These are phyloP conservation scores for Thereva nobilitata DNA, from an alignment of 2,888 invertebrate species.

Conservation along the genomic window DNA sequence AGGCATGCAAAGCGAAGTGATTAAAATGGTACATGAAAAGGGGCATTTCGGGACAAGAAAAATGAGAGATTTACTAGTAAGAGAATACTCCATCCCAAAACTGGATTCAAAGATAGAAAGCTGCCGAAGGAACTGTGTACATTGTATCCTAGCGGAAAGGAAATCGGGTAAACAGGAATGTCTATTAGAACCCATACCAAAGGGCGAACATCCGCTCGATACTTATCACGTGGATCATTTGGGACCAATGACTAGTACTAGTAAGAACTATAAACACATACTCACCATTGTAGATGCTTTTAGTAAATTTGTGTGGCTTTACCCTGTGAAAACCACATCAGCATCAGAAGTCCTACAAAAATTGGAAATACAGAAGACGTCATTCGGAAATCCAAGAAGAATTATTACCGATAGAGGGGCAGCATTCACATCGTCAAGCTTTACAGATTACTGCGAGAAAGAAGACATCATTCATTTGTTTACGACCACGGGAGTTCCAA, in stretches of 20 bases:
- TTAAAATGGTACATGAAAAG: conserved; percentile 41
- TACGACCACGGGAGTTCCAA: conserved; percentile 48
- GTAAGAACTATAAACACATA: conserved; percentile 1
- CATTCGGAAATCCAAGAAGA: conserved; percentile 50
- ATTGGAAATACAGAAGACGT: conserved; percentile 45
- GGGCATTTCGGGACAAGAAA: conserved; percentile 5
- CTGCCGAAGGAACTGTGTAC: conserved; percentile 30
- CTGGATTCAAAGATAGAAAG: conserved; percentile 21
- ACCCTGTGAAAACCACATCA: conserved; percentile 43
- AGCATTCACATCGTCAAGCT: conserved; percentile 51
- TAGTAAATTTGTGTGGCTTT: conserved; percentile 2
- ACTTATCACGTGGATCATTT: conserved; percentile 51
- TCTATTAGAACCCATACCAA: conserved; percentile 47
- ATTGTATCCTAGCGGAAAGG: conserved; percentile 42
- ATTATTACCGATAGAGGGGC: conserved; percentile 50
- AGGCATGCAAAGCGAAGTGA: conserved; percentile 49
- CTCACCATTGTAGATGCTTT: not conserved
- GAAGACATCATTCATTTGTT: conserved; percentile 48
- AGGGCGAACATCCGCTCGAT: conserved; percentile 45
- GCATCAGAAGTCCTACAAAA: conserved; percentile 48
- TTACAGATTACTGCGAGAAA: conserved; percentile 48
- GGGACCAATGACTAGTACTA: conserved; percentile 45
- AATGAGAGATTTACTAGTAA: conserved; percentile 7
- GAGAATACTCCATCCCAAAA: conserved; percentile 16
- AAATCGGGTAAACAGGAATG: conserved; percentile 47